These are phyloP conservation scores for Cuniculus paca DNA, from an alignment of 2,797 vertebrate genomes.

Conservation along the genomic window DNA sequence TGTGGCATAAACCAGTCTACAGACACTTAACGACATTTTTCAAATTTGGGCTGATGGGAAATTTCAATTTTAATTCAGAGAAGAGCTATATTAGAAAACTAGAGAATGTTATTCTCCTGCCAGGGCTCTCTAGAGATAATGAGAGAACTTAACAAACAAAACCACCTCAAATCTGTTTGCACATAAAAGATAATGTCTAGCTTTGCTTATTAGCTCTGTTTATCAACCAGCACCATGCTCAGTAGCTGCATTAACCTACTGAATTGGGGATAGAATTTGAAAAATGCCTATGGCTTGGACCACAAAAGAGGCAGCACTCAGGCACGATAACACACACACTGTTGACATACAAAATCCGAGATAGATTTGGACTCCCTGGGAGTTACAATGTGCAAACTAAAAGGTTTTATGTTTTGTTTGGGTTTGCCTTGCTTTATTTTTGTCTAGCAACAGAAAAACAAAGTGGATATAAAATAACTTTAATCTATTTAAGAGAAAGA, in stretches of 20 bases:
- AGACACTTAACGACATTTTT: not conserved
- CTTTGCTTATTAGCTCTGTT: constrained; percentile 64
- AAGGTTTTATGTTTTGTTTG: constrained; percentile 26
- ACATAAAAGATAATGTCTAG: constrained; percentile 29
- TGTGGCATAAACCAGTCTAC: not conserved
- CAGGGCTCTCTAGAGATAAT: constrained; percentile 21
- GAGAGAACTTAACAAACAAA: constrained; percentile 29
- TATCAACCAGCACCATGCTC: constrained; percentile 43
- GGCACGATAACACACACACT: not conserved
- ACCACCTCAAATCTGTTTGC: constrained; percentile 5
- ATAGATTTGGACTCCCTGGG: not conserved
- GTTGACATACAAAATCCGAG: not conserved
- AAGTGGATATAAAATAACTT: constrained; percentile 6
- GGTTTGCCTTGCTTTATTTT: constrained; percentile 8
- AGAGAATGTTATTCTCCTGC: not conserved
- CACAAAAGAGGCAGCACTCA: not conserved
- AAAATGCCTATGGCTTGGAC: not conserved
- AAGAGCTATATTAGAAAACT: not conserved
- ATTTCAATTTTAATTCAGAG: constrained; percentile 51
- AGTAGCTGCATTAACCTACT: not conserved
- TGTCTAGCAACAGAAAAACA: constrained; percentile 11
- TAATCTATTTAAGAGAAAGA: constrained; percentile 36
- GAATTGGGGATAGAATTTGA: not conserved
- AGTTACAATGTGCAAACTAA: not conserved
- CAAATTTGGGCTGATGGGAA: not conserved